Conservation (phyloP, 1,140 invertebrate species). For the Bombus turneri region DNA sequence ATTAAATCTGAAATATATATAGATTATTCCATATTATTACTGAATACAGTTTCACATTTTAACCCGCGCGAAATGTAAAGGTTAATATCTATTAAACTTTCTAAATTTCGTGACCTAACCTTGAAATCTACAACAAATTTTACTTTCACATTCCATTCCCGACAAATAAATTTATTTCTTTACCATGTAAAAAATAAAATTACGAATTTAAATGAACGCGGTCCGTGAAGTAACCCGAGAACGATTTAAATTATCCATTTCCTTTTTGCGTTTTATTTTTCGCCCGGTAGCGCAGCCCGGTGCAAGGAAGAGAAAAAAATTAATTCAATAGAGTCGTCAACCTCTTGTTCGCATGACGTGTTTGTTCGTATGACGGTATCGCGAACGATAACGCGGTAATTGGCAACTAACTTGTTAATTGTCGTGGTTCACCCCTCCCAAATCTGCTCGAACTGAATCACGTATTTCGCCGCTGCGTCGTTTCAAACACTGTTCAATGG, state of each 20-base stretch:
- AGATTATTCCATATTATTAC: no score
- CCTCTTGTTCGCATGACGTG: not conserved
- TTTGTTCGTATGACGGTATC: slow-evolving; percentile 24
- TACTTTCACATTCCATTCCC: not conserved
- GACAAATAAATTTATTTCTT: not conserved
- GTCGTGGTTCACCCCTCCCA: not conserved
- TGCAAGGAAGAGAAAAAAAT: not conserved
- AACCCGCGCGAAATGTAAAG: no score
- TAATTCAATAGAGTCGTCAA: slow-evolving; percentile 13
- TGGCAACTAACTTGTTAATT: slow-evolving; percentile 37
- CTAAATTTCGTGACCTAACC: not conserved
- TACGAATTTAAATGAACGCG: not conserved
- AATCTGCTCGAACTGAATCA: slow-evolving; percentile 23
- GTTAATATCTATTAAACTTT: no score
- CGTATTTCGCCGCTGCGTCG: not conserved
- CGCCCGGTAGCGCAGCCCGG: no score
- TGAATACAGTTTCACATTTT: no score
- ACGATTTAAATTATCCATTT: slow-evolving; percentile 8
- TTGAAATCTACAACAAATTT: not conserved
- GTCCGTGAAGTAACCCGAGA: not conserved
- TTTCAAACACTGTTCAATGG: not conserved
- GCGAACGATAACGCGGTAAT: slow-evolving; percentile 33
- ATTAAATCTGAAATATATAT: no score
- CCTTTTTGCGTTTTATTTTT: slow-evolving; percentile 1
- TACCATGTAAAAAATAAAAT: not conserved